A percentile compares a stretch with the other conserved stretches of the same genome.
Evolutionary conservation across 2,888 invertebrate species (phyloP).

Genomic region (Limnephilus marmoratus): DNA sequence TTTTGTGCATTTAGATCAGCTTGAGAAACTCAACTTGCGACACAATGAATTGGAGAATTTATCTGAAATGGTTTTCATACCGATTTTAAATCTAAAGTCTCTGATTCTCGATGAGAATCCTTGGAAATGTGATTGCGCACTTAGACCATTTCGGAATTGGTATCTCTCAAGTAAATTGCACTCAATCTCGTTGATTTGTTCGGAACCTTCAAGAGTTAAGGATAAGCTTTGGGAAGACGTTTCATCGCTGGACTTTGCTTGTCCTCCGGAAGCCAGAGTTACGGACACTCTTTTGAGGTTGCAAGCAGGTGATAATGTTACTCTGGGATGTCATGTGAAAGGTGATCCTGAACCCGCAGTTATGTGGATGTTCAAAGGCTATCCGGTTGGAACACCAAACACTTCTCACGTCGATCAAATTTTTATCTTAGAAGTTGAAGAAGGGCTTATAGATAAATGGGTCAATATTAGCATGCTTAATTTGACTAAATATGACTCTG

Average conservation of each 20-base stretch:
- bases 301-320: constrained; percentile 80
- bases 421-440: constrained; percentile 73
- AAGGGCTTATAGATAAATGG: constrained; percentile 76
- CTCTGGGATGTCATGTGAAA: constrained; percentile 82
- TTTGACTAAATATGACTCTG: constrained; percentile 81
- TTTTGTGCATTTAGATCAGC: constrained; percentile 63
- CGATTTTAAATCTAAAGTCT: constrained; percentile 82
- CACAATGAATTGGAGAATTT: constrained; percentile 87
- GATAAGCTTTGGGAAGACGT: constrained; percentile 83
- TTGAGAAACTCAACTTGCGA: constrained; percentile 86
- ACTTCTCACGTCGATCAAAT: constrained; percentile 70
- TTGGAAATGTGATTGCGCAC: constrained; percentile 87
- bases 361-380: constrained; percentile 83
- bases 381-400: constrained; percentile 67
- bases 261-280: constrained; percentile 80
- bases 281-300: constrained; percentile 72
- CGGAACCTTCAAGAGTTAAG: constrained; percentile 78
- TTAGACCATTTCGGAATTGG: constrained; percentile 85
- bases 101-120: constrained; percentile 84
- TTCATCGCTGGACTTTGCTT: constrained; percentile 82
- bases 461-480: constrained; percentile 81
- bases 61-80: constrained; percentile 81
- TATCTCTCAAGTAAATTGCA: constrained; percentile 82
- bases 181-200: constrained; percentile 80
- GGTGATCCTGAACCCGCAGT: constrained; percentile 86